Conservation (phyloP, 2,797 vertebrate genomes). For the Poecilia gillii region DNA sequence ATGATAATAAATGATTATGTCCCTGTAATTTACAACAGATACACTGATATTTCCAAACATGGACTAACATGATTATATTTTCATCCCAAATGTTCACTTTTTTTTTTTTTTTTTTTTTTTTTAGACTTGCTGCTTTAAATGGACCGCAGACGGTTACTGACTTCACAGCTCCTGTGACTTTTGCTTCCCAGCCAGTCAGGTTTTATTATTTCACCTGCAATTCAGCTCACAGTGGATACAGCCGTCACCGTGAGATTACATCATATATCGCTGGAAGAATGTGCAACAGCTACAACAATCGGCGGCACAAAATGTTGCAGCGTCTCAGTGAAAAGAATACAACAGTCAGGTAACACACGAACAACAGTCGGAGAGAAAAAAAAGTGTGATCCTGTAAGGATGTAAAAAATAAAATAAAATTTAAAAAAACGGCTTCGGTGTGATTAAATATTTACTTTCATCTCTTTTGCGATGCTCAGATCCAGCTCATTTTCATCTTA, state of each 20-base stretch:
- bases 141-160: not conserved
- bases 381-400: not conserved
- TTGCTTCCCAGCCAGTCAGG: not conserved
- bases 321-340: not conserved
- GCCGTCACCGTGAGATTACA: not conserved
- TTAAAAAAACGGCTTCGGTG: not conserved
- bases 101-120: too few species aligned
- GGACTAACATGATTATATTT: not conserved
- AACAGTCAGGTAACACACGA: not conserved
- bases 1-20: not conserved
- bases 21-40: not conserved
- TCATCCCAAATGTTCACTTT: not conserved
- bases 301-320: not conserved
- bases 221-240: not conserved
- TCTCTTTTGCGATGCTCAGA: not conserved
- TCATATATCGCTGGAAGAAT: not conserved
- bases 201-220: not conserved
- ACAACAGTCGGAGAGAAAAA: not conserved
- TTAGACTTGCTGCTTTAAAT: not conserved
- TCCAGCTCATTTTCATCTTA: conserved; percentile 2
- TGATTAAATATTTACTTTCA: conserved; percentile 4
- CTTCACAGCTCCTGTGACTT: not conserved
- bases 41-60: not conserved
- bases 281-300: not conserved
- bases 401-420: not conserved